Evolutionary conservation across 2,888 invertebrate genomes (phyloP), one percentile per base, ranked within the genome.

Genomic region (Lymantria dispar): DNA sequence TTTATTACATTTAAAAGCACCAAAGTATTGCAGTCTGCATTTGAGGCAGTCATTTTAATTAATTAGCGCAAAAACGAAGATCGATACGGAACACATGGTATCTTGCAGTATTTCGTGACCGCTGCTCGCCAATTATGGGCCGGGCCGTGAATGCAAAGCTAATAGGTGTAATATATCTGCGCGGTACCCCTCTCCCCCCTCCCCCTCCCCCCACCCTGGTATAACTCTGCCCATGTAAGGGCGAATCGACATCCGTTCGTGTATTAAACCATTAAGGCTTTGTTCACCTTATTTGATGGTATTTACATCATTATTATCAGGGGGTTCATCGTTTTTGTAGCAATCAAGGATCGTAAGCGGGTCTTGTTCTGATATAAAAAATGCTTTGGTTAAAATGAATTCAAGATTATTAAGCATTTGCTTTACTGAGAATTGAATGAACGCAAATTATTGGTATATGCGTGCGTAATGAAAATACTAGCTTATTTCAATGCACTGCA

Each of bases 151-250:
- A 47, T 60, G 65, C 68, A 63, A 62, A 60, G 66, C 64, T 70
- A 76, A 77, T 73, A 69, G 62, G 54, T 49, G 54, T 61, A 62
- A 72, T 77, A 70, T 70, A 59, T 73, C 53, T 53, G 58, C 56
- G 54, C 56, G 60, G 59, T 48, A 58, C 54, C 62, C 66, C 58
- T 66, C 48, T 60, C 55, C 62, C 22, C 59, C 62, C 63, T 44
- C 45, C 56, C 22, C 22, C 56, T 43, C 51, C 10, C 45, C 52
- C 63, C 71, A 74, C 70, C 22, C 58, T 54, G 69, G 68, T 64
- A 76, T 79, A 72, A 72, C 72, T 79, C 72, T 71, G 66, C 58
- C 77, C 71, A 39, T 67, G 73, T 74, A 79, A 72, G 79, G 81
- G 53, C 49, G 60, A 52, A 58, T 62, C 58, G 68, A 65, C 70